Evolutionary conservation across 1,140 invertebrate genomes (phyloP).

Genomic region (Neoseiulus cucumeris): DNA sequence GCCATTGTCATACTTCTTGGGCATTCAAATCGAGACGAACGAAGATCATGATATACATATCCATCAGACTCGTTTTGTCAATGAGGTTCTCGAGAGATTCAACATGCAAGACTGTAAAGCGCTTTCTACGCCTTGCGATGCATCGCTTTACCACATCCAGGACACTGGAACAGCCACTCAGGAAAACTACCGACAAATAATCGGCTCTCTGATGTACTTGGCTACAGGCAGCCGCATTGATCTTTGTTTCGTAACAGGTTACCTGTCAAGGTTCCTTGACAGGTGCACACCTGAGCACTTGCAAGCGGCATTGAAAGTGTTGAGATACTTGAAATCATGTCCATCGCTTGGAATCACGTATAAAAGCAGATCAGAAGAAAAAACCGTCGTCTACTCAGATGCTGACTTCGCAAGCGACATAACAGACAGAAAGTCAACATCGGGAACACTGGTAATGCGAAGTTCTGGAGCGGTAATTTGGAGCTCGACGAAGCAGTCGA

Average conservation of each 20-base stretch:
- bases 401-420: neutral
- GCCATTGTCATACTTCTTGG: too few species aligned
- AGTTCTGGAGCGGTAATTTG: neutral
- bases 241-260: neutral
- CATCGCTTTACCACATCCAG: too few species aligned
- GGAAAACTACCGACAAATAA: neutral
- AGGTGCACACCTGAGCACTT: neutral
- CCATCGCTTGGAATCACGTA: neutral
- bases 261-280: neutral
- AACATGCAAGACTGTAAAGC: neutral
- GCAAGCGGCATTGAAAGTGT: neutral
- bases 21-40: too few species aligned
- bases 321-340: neutral
- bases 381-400: too few species aligned
- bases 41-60: neutral
- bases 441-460: neutral
- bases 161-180: too few species aligned
- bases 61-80: neutral
- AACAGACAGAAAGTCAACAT: neutral
- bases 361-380: neutral
- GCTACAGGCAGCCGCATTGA: neutral
- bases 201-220: neutral
- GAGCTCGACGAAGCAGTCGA: too few species aligned
- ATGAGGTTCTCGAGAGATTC: neutral
- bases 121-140: too few species aligned